phyloP scores from a whole-genome alignment of 2,113 vertebrate species.

The Silurus meridionalis region DNA sequence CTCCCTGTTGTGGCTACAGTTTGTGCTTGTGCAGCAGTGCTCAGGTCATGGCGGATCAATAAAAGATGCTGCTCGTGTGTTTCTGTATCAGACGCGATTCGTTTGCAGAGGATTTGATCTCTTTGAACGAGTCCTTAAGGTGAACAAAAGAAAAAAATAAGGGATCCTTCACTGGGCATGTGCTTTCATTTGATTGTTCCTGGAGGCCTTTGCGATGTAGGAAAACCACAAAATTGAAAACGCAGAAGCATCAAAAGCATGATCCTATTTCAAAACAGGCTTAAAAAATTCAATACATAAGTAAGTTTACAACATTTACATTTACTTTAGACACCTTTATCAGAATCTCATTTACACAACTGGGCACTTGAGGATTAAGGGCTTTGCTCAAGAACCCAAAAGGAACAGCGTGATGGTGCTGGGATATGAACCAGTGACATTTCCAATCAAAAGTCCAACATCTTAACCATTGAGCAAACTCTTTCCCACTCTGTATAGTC shows the following conservation, averaged over 20 bases:
- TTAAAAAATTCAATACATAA: neutral
- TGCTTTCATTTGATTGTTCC: neutral
- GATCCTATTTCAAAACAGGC: neutral
- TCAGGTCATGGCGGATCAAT: conserved; percentile 38
- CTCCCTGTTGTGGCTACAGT: conserved; percentile 18
- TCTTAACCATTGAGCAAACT: too few species aligned
- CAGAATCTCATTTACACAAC: too few species aligned
- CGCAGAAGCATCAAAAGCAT: neutral
- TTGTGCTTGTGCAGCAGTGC: conserved; percentile 40
- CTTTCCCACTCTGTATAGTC: too few species aligned
- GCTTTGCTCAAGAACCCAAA: too few species aligned
- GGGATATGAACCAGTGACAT: too few species aligned
- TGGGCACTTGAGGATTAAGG: too few species aligned
- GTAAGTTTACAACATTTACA: neutral
- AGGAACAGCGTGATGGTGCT: too few species aligned
- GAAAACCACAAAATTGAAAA: neutral
- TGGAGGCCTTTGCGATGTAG: neutral
- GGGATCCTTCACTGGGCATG: neutral
- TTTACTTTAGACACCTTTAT: too few species aligned
- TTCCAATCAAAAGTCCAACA: too few species aligned
- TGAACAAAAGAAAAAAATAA: neutral
- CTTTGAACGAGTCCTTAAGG: neutral
- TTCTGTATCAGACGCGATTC: conserved; percentile 1
- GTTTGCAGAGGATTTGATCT: neutral
- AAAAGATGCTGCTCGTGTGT: conserved; percentile 31